Evolutionary conservation across 2,113 vertebrate species (phyloP), one percentile per base, ranked within the genome.

Genomic region (Glaucidium brasilianum): DNA sequence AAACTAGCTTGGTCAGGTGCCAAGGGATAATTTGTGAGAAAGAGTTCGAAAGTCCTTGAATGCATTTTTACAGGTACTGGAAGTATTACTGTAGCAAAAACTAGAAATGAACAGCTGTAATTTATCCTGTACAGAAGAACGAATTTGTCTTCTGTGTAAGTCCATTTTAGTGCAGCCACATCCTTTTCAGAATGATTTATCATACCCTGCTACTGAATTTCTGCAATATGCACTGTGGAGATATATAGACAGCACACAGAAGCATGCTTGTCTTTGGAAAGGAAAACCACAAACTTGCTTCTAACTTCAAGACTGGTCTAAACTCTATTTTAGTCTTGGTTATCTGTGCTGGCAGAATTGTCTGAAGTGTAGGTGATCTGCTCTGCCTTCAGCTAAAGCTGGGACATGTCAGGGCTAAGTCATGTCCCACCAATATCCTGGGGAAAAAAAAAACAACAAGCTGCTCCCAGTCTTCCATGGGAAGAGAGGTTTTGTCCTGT

Each of bases 131-230:
- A 47, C 52, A 76, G 72, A 64, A 87, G 49, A 43, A 85, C 0
- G 6, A n/a, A 81, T 88, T 77, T 92, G 63, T 86, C 10, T 11
- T 56, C 37, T 74, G 26, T 85, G 12, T 58, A 64, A 93, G 67
- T 60, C 74, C 71, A 11, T 62, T 90, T 84, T 73, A 79, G 32
- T 59, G 67, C 72, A 94, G 58, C 79, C 77, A 79, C 83, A 86
- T 94, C 47, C 76, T 79, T 69, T 85, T 78, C 34, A 26, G 67
- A 30, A 74, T 72, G 60, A 87, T 92, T 90, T 94, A 88, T 93
- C 55, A 43, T 15, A 52, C 29, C n/a, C 49, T 56, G 37, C 11
- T 84, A 4, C 50, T 23, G 43, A 68, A 75, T 55, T 52, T 76
- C 72, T 76, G 80, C 49, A 47, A 37, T 37, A 12, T 64, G 49